Conservation (phyloP, 2,113 vertebrate genomes). For the Phainopepla nitens region DNA sequence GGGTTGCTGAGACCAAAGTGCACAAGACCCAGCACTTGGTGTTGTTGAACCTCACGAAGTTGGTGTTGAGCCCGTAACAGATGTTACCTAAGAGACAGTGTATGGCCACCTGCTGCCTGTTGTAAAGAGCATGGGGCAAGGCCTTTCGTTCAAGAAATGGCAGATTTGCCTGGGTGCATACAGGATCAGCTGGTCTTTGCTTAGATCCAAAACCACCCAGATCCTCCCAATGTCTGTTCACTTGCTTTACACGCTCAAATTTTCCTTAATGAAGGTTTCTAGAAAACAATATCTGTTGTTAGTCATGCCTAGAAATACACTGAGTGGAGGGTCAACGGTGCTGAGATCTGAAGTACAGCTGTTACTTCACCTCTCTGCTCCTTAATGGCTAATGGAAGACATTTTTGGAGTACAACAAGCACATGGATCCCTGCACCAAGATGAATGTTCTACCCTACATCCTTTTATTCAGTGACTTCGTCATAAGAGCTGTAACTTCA, state of each 20-base stretch:
- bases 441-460: not conserved
- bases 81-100: not conserved
- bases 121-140: not conserved
- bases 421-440: not conserved
- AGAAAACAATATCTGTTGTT: not conserved
- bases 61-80: not conserved
- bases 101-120: not conserved
- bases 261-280: not conserved
- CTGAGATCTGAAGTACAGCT: not conserved
- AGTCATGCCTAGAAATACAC: not conserved
- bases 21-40: not conserved
- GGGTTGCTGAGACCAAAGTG: not conserved
- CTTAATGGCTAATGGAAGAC: not conserved
- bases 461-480: not conserved
- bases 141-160: not conserved
- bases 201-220: not conserved
- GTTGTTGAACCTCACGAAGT: not conserved
- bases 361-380: not conserved
- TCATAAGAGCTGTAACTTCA: not conserved
- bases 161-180: not conserved
- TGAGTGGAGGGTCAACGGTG: fast-evolving
- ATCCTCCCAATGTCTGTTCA: not conserved
- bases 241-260: not conserved
- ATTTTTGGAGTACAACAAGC: not conserved
- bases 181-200: not conserved